These are phyloP conservation scores for Pelmatolapia mariae DNA, from an alignment of 2,113 vertebrate genomes.

Conservation along the genomic window DNA sequence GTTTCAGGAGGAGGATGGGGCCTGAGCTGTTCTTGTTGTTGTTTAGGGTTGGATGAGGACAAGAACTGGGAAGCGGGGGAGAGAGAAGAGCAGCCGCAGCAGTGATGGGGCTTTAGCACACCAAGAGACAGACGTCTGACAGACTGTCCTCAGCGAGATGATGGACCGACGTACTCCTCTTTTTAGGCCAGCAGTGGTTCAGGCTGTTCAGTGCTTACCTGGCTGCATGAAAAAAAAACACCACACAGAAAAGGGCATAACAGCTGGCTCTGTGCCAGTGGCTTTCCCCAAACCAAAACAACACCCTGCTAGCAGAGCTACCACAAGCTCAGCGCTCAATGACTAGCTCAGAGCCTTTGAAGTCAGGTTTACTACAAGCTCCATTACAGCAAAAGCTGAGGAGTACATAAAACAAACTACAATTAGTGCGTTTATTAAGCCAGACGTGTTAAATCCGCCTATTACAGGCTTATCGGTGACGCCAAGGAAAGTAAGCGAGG, in stretches of 20 bases:
- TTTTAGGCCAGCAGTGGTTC: slow-evolving; percentile 16
- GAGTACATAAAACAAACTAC: slow-evolving; percentile 38
- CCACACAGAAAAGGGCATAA: neutral
- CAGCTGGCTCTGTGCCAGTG: slow-evolving; percentile 35
- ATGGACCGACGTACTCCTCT: slow-evolving; percentile 14
- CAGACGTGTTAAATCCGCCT: neutral
- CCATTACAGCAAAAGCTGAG: slow-evolving; percentile 19
- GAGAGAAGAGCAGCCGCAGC: neutral
- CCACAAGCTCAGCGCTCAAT: slow-evolving; percentile 8
- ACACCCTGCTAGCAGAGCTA: slow-evolving; percentile 41
- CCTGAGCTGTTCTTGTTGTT: slow-evolving; percentile 17
- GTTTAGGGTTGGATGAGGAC: slow-evolving; percentile 49
- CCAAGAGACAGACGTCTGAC: slow-evolving; percentile 48
- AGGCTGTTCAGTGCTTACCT: slow-evolving; percentile 33
- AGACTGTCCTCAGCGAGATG: slow-evolving; percentile 29
- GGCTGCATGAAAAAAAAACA: neutral
- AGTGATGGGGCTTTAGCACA: slow-evolving; percentile 1
- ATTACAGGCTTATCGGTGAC: slow-evolving; percentile 19
- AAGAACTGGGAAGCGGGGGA: neutral
- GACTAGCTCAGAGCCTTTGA: slow-evolving; percentile 38
- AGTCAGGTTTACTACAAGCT: slow-evolving; percentile 35
- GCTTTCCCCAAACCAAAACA: slow-evolving; percentile 50
- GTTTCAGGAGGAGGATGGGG: slow-evolving; percentile 13
- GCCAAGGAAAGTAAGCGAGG: neutral
- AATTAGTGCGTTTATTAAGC: slow-evolving; percentile 44